phyloP scores from a whole-genome alignment of 2,888 invertebrate species.

The Drosophila prostipennis region DNA sequence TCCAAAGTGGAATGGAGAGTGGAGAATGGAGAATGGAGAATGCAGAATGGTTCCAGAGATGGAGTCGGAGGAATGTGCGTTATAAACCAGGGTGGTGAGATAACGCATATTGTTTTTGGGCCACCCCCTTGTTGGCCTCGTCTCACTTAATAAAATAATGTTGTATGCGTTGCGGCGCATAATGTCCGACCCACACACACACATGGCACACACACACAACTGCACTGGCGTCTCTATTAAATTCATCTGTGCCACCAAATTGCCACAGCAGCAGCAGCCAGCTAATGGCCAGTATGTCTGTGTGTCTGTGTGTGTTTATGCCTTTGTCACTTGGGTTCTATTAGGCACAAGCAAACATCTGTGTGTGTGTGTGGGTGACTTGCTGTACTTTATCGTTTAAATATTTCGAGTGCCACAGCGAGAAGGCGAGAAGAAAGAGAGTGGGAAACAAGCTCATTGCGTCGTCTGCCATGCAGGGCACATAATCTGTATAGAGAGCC shows the following conservation, averaged over 20 bases:
- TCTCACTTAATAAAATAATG: slow-evolving; percentile 75
- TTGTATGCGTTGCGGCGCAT: slow-evolving; percentile 67
- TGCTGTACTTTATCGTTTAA: slow-evolving; percentile 71
- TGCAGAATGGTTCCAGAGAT: slow-evolving; percentile 19
- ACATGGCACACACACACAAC: slow-evolving; percentile 13
- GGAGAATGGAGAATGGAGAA: slow-evolving; percentile 4
- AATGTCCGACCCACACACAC: slow-evolving; percentile 52
- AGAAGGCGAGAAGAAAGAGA: slow-evolving; percentile 1
- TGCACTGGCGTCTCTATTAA: slow-evolving; percentile 72
- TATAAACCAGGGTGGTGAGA: slow-evolving; percentile 1
- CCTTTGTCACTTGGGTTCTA: slow-evolving; percentile 76
- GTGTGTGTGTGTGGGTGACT: slow-evolving; percentile 13
- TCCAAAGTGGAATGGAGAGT: slow-evolving; percentile 27
- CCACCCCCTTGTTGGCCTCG: slow-evolving; percentile 12
- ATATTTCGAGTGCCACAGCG: slow-evolving; percentile 65
- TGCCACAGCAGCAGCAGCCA: slow-evolving; percentile 59
- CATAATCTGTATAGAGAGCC: slow-evolving; percentile 57
- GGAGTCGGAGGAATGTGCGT: slow-evolving; percentile 19
- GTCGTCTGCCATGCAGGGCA: slow-evolving; percentile 51
- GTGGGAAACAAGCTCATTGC: slow-evolving; percentile 35
- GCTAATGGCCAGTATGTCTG: slow-evolving; percentile 63
- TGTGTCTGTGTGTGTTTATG: slow-evolving; percentile 23
- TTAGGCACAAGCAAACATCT: slow-evolving; percentile 64
- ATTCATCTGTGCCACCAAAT: slow-evolving; percentile 65
- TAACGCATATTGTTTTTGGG: slow-evolving; percentile 47